Evolutionary conservation across 53 echinoderm and acorn worm species (phyloP).

Genomic region (Arbacia lixula): DNA sequence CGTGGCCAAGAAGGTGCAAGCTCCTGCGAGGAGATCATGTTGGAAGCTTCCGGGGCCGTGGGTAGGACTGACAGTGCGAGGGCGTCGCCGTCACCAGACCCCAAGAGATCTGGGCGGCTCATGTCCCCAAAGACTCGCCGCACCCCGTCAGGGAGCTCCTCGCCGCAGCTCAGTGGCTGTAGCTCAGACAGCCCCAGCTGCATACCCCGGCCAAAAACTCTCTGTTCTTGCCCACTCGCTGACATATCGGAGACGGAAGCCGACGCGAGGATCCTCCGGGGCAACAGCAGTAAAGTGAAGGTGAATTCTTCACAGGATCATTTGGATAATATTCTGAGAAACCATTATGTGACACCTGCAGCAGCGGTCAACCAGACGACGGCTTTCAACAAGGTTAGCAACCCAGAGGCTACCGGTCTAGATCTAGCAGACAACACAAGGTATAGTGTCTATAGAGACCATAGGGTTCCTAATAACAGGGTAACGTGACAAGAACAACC

Average conservation of each 20-base stretch:
- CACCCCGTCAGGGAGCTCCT: neutral
- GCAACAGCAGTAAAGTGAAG: slow-evolving; percentile 32
- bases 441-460: slow-evolving; percentile 53
- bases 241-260: slow-evolving; percentile 60
- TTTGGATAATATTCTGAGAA: slow-evolving; percentile 60
- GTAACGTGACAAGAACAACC: slow-evolving; percentile 62
- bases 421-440: slow-evolving; percentile 55
- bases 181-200: slow-evolving; percentile 18
- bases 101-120: slow-evolving; percentile 11
- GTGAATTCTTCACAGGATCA: slow-evolving; percentile 44
- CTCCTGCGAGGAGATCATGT: slow-evolving; percentile 30
- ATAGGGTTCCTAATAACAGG: slow-evolving; percentile 61
- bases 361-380: neutral
- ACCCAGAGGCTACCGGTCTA: slow-evolving; percentile 41
- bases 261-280: slow-evolving; percentile 44
- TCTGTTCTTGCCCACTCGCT: slow-evolving; percentile 57
- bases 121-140: slow-evolving; percentile 44
- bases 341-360: slow-evolving; percentile 49
- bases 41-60: slow-evolving; percentile 44
- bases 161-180: slow-evolving; percentile 14
- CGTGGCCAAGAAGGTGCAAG: slow-evolving; percentile 64
- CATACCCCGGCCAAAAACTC: slow-evolving; percentile 49
- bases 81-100: slow-evolving; percentile 24
- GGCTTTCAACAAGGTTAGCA: slow-evolving; percentile 39
- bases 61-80: slow-evolving; percentile 42